phyloP scores from a whole-genome alignment of 2,797 vertebrate species.

The Hippocampus kuda region DNA sequence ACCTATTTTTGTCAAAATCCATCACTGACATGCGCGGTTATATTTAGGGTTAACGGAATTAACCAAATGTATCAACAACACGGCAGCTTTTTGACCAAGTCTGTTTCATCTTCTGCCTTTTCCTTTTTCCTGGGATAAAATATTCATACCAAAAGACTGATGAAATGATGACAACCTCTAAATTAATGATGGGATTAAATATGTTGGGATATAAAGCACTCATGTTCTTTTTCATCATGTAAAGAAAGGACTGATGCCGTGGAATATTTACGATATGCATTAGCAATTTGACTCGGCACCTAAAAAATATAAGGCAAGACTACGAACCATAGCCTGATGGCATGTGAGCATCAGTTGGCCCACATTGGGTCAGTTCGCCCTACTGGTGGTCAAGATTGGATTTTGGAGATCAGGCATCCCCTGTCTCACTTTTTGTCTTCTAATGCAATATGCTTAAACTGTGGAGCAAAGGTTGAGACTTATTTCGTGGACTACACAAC shows the following conservation, averaged over 20 bases:
- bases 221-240: constrained; percentile 49
- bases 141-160: constrained; percentile 49
- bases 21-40: constrained; percentile 54
- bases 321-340: background rate
- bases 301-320: constrained; percentile 10
- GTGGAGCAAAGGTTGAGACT: too few relatives aligned
- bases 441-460: too few relatives aligned
- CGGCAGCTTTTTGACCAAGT: constrained; percentile 14
- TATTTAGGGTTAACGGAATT: constrained; percentile 48
- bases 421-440: background rate
- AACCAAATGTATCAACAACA: constrained; percentile 34
- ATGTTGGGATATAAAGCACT: constrained; percentile 48
- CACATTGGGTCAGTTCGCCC: background rate
- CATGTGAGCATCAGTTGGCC: background rate
- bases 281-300: constrained; percentile 33
- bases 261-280: constrained; percentile 46
- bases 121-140: constrained; percentile 40
- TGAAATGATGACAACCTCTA: constrained; percentile 55
- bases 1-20: constrained; percentile 35
- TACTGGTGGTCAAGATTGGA: background rate
- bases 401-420: background rate
- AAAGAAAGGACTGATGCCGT: constrained; percentile 31
- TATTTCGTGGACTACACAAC: background rate
- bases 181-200: constrained; percentile 57
- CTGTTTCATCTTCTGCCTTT: constrained; percentile 29